Base-by-base conservation (phyloP, 2,797 vertebrate genomes). In the Hapalemur alaotrensis region DNA sequence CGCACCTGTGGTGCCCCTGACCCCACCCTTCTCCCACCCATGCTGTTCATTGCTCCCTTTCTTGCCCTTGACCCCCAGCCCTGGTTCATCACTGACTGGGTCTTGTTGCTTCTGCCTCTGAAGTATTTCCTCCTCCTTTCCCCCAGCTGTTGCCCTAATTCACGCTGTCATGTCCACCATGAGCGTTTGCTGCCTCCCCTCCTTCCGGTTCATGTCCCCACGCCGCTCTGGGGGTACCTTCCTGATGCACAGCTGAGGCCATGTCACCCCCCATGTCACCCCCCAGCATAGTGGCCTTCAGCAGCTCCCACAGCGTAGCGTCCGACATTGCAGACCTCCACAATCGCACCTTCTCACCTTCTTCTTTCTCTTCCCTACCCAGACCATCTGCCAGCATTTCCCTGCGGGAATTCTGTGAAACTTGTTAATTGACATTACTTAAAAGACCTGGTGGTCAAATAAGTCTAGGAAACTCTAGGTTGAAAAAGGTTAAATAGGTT, bases 381-480 rank as follows among this genome's bases (percentile, higher is more conserved):
- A 35, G 48, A 70, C 41, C 52, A 22, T 78, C 87, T 78, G 67
- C 85, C 46, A 20, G 52, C 63, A 6, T 73, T 52, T 82, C 57
- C 75, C 84, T 17, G 20, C 17, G 69, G 75, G 46, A 54, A 63
- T 57, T 43, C 32, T 50, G 17, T 67, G 89, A 75, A 86, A 82
- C 8, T 35, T 72, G 38, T 35, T 54, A 73, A 92, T 89, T 91
- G 83, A 63, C 46, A 41, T 70, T 76, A 57, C 72, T 93, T 91
- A 63, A 81, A 63, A 54, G 91, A 9, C 88, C 25, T 54, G 54
- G 73, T 54, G 78, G 69, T 76, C 79, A 50, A 9, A 72, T 65
- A 91, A 76, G 91, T 78, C 72, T 65, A 35, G n/a, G 50, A 50
- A 75, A 57, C 59, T 38, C 84, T 32, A 4, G 22, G 30, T 50